Percentiles rank a stretch among this genome's conserved stretches.
phyloP scores from a whole-genome alignment of 2,888 invertebrate species.

The Caenorhabditis japonica region DNA sequence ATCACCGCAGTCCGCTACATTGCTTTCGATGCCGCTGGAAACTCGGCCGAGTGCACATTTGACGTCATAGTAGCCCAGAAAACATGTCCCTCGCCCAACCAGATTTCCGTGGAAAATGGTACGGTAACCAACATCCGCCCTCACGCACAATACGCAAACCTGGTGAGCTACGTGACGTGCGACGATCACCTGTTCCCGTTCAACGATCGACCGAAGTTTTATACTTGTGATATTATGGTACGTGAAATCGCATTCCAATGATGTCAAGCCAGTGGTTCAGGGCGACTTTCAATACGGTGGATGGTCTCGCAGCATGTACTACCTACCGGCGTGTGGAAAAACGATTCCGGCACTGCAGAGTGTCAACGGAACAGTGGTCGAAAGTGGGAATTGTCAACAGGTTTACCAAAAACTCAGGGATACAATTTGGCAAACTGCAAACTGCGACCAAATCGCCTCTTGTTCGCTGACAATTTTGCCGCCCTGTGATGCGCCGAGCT shows the following conservation, averaged over 20 bases:
- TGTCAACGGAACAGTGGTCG: slow-evolving; percentile 45
- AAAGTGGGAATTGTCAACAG: slow-evolving; percentile 22
- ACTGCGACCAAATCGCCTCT: slow-evolving; percentile 11
- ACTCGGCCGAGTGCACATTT: slow-evolving; percentile 51
- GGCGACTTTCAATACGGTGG: slow-evolving; percentile 29
- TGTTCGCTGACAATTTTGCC: slow-evolving; percentile 22
- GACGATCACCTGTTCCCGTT: slow-evolving; percentile 20
- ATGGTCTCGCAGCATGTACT: slow-evolving; percentile 8
- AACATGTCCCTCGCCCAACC: slow-evolving; percentile 13
- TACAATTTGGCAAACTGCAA: slow-evolving; percentile 9
- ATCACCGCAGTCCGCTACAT: slow-evolving; percentile 50
- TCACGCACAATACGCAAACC: background rate
- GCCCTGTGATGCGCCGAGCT: slow-evolving; percentile 9
- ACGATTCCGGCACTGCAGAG: slow-evolving; percentile 19
- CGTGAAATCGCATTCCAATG: background rate
- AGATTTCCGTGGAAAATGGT: slow-evolving; percentile 10
- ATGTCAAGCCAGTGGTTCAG: too few species aligned
- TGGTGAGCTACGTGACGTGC: slow-evolving; percentile 14
- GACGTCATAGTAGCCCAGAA: slow-evolving; percentile 34
- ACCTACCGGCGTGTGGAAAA: slow-evolving; percentile 39
- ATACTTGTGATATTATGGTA: slow-evolving; percentile 48
- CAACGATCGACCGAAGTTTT: slow-evolving; percentile 20
- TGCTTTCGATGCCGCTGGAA: slow-evolving; percentile 54
- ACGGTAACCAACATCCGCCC: background rate
- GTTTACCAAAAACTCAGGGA: slow-evolving; percentile 10